Conservation (phyloP, 2,113 vertebrate species). For the Arvicanthis niloticus region DNA sequence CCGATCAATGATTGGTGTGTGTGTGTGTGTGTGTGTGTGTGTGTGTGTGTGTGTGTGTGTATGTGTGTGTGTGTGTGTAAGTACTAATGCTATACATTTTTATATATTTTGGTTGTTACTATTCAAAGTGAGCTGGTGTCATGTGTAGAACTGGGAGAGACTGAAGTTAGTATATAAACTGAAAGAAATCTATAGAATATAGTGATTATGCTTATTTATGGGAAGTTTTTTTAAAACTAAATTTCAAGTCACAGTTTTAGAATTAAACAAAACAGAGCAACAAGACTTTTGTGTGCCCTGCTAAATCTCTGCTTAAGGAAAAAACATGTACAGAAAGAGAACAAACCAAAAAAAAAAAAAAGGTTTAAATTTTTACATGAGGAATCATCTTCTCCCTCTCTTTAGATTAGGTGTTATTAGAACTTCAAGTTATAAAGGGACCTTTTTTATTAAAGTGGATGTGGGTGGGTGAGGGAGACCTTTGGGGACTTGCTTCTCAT, state of each 20-base stretch:
- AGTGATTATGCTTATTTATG: conserved; percentile 73
- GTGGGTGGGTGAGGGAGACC: neutral
- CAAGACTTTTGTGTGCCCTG: conserved; percentile 59
- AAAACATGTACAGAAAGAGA: neutral
- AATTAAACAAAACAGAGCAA: neutral
- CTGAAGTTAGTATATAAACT: conserved; percentile 60
- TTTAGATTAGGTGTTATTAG: conserved; percentile 23
- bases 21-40: neutral
- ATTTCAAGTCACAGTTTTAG: conserved; percentile 81
- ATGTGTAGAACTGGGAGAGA: conserved; percentile 57
- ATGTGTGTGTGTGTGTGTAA: neutral
- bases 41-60: neutral
- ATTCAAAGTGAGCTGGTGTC: conserved; percentile 65
- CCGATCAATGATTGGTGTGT: neutral
- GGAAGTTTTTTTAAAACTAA: conserved; percentile 76
- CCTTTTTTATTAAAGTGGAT: neutral
- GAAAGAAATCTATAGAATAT: conserved; percentile 66
- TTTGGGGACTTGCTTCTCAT: neutral
- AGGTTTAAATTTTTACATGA: neutral
- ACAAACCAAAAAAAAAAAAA: too few species aligned
- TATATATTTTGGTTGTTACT: conserved; percentile 74
- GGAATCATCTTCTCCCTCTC: conserved; percentile 13
- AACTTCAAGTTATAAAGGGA: neutral
- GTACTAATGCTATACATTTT: conserved; percentile 35
- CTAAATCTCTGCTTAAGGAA: neutral